Base-by-base conservation (phyloP, 53 echinoderm and acorn worm genomes). In the Henricia sp. region DNA sequence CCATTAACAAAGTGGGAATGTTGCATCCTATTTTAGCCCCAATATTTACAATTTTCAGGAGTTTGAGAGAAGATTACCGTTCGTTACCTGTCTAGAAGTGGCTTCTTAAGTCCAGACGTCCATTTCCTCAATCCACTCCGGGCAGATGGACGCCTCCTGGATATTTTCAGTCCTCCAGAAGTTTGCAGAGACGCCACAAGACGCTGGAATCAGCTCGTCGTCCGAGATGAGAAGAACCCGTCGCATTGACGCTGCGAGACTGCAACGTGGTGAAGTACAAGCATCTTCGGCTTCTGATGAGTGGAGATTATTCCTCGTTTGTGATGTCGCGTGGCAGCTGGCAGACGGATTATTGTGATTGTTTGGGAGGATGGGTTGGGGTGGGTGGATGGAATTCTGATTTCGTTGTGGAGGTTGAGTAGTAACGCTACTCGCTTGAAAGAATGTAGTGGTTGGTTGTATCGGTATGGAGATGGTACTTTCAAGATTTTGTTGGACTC, bases 121-220 rank as follows among this genome's bases (percentile, higher is more conserved):
- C 25, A 89, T 83, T 19, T 83, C 83, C 9, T 74, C 63, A 43
- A 89, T 67, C 76, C 83, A 73, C 38, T 83, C 75, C 27, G 38
- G 73, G 17, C 54, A 24, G 37, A 89, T 67, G 52, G 53, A 23
- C 6, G 55, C 44, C 1, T 66, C 30, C 6, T 32, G 19, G 83
- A 67, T 54, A 57, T 89, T 67, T 17, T 52, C 89, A 13, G 72
- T 30, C 3, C 52, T 66, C 67, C 52, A 72, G 54, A 88, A 43
- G 27, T 88, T 67, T 71, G 54, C 21, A 13, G 83, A 83, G 3
- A 68, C 26, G 12, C 83, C 58, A 29, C 74, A 73, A 24, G 83
- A 74, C 24, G 73, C 54, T 21, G 89, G 89, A 27, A 89, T 34
- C 55, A 89, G 74, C 84, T 89, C 89, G 50, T 83, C 57, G 36